A percentile compares a stretch with the other conserved stretches of the same genome.
Conservation (phyloP, 2,888 invertebrate species). For the Cerastis leucographa region DNA sequence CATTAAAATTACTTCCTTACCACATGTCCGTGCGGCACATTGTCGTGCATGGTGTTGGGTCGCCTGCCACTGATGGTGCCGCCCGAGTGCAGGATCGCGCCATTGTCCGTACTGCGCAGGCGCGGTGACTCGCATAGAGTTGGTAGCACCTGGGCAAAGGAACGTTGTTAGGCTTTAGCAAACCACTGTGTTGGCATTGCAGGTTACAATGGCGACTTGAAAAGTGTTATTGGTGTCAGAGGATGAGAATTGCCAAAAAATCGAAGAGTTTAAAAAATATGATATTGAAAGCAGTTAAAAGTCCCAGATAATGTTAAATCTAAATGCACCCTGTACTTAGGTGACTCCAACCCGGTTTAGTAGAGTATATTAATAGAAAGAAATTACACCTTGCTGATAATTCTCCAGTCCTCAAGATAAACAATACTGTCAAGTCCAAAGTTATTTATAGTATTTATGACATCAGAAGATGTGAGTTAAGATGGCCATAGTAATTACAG, state of each 20-base stretch:
- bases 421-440: background rate
- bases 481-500: background rate
- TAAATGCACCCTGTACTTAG: background rate
- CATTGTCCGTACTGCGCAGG: slow-evolving; percentile 95
- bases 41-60: slow-evolving; percentile 79
- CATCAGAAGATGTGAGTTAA: background rate
- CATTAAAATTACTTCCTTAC: slow-evolving; percentile 67
- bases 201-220: no score
- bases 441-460: background rate
- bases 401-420: background rate
- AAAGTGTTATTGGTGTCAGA: background rate
- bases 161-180: background rate
- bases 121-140: slow-evolving; percentile 92
- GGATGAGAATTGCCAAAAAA: background rate
- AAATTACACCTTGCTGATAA: background rate
- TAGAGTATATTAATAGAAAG: background rate
- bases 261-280: no score
- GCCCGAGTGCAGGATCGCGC: slow-evolving; percentile 95
- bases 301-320: background rate
- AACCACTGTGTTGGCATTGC: background rate
- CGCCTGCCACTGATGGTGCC: slow-evolving; percentile 95
- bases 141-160: slow-evolving; percentile 92
- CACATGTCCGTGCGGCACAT: slow-evolving; percentile 82
- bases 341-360: background rate
- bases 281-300: background rate